Percentiles rank a stretch among this genome's conserved stretches.
Evolutionary conservation across 2,888 invertebrate genomes (phyloP).

Genomic region (Conchocele bisecta): DNA sequence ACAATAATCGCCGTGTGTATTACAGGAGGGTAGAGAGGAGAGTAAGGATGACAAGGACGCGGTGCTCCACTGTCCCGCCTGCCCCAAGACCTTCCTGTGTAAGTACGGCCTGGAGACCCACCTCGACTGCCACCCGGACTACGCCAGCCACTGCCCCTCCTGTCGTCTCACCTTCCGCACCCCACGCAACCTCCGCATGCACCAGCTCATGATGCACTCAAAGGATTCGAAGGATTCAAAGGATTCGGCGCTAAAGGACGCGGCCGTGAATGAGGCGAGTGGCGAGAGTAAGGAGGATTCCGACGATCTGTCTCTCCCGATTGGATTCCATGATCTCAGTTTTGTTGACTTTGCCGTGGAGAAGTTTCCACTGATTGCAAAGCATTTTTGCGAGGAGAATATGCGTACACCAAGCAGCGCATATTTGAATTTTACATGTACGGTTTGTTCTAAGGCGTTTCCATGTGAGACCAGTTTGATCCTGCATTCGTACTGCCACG

Average conservation of each 20-base stretch:
- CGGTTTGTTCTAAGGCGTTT: conserved; percentile 80
- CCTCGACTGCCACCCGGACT: conserved; percentile 88
- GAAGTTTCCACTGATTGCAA: conserved; percentile 91
- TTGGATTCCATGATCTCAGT: conserved; percentile 85
- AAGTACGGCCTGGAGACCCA: conserved; percentile 87
- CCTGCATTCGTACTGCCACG: conserved; percentile 78
- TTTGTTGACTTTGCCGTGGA: conserved; percentile 91
- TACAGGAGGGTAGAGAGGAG: too few species aligned
- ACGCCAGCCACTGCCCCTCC: conserved; percentile 87
- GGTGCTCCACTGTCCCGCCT: conserved; percentile 86
- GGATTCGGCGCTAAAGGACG: neutral
- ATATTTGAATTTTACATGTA: conserved; percentile 80
- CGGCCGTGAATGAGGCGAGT: conserved; percentile 17
- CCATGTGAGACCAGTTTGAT: conserved; percentile 80
- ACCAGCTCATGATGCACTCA: conserved; percentile 87
- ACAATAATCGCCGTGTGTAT: too few species aligned
- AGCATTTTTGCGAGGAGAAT: conserved; percentile 88
- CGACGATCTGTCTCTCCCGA: conserved; percentile 9
- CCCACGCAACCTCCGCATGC: conserved; percentile 88
- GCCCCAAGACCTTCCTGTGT: conserved; percentile 87
- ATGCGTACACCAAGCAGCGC: conserved; percentile 74
- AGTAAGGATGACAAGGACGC: conserved; percentile 50
- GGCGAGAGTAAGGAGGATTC: conserved; percentile 18
- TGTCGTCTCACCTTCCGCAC: conserved; percentile 90
- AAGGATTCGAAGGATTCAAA: conserved; percentile 36